These are phyloP conservation scores for Mimas tiliae DNA, from an alignment of 2,888 invertebrate species.

Conservation along the genomic window DNA sequence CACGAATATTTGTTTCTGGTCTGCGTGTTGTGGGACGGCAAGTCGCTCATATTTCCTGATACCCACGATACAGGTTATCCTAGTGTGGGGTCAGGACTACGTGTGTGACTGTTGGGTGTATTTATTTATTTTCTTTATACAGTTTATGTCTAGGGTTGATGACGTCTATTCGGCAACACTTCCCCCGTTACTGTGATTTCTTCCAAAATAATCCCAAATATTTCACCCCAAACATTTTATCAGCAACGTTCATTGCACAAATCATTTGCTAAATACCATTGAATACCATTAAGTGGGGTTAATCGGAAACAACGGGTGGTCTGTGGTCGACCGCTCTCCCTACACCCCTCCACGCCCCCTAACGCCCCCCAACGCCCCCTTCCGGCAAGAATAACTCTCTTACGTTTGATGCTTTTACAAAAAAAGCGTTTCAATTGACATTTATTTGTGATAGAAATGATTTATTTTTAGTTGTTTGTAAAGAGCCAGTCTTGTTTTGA, in stretches of 20 bases:
- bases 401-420: neutral
- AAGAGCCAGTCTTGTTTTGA: neutral
- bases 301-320: constrained; percentile 24
- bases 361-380: neutral
- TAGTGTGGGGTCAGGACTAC: too few species aligned
- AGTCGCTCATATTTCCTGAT: too few species aligned
- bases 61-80: too few species aligned
- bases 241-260: neutral
- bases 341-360: neutral
- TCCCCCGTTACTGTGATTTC: too few species aligned
- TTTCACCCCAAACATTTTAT: neutral
- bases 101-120: too few species aligned
- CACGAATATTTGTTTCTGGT: too few species aligned
- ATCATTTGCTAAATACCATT: constrained; percentile 10
- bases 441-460: neutral
- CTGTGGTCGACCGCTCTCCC: neutral
- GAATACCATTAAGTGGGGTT: constrained; percentile 22
- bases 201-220: too few species aligned
- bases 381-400: constrained; percentile 11
- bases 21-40: too few species aligned
- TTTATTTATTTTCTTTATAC: too few species aligned
- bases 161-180: too few species aligned
- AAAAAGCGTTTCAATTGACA: neutral
- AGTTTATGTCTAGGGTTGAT: too few species aligned
- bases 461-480: neutral